phyloP scores from a whole-genome alignment of 2,888 invertebrate species.

The Nesidiocoris tenuis region DNA sequence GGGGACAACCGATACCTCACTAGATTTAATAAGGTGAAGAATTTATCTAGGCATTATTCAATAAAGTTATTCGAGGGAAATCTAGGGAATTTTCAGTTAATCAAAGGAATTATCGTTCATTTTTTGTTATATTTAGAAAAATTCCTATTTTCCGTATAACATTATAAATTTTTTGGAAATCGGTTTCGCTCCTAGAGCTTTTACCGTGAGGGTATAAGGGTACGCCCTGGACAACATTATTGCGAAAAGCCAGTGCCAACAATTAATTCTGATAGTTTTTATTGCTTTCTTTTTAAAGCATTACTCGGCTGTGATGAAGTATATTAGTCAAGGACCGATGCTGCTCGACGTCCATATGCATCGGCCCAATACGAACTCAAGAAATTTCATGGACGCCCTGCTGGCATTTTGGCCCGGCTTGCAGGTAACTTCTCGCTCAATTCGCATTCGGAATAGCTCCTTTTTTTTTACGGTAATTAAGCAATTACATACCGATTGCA shows the following conservation, averaged over 20 bases:
- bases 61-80: neutral
- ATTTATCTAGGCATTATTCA: neutral
- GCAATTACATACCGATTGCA: conserved; percentile 51
- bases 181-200: no score
- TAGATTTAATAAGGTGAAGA: conserved; percentile 71
- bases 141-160: no score
- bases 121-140: no score
- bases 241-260: no score
- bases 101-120: neutral
- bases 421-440: conserved; percentile 76
- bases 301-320: conserved; percentile 95
- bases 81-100: neutral
- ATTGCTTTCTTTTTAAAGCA: conserved; percentile 60
- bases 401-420: conserved; percentile 98
- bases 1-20: conserved; percentile 91
- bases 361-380: conserved; percentile 87
- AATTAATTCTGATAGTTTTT: no score
- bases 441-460: no score
- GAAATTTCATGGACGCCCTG: conserved; percentile 96
- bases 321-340: conserved; percentile 92
- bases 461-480: neutral
- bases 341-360: conserved; percentile 96
- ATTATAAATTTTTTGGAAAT: no score
- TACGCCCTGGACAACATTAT: no score
- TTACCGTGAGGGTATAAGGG: no score